Evolutionary conservation across 2,113 vertebrate genomes (phyloP).

Genomic region (Catagonus wagneri): DNA sequence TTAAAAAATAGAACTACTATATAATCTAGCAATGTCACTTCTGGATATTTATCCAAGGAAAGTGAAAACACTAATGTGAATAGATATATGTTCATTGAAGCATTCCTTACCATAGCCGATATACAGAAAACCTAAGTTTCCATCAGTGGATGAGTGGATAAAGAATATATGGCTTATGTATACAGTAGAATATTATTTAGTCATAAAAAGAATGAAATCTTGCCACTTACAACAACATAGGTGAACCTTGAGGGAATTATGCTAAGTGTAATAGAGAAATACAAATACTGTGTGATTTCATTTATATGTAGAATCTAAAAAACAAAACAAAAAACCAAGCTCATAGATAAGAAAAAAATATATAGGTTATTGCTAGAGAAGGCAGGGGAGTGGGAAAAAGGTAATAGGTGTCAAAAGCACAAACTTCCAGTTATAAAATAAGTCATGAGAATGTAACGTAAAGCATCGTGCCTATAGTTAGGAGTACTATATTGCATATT

Average conservation of each 20-base stretch:
- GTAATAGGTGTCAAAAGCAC: background rate
- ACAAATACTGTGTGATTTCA: background rate
- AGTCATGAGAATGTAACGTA: background rate
- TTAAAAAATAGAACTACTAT: background rate
- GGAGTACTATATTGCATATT: background rate
- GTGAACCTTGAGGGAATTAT: background rate
- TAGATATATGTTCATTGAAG: background rate
- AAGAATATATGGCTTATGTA: background rate
- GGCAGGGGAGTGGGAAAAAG: background rate
- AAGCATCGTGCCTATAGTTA: background rate
- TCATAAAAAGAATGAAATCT: background rate
- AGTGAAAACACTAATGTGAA: background rate
- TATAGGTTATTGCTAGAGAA: background rate
- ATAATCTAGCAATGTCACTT: background rate
- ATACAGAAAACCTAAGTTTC: background rate
- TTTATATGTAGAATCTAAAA: background rate
- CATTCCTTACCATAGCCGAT: background rate
- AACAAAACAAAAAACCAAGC: background rate
- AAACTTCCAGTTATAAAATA: background rate
- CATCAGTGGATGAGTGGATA: background rate
- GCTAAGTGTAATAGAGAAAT: background rate
- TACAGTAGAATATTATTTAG: background rate
- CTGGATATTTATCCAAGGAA: background rate
- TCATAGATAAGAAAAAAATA: background rate
- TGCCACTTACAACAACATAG: background rate